Base-by-base conservation (phyloP, 2,113 vertebrate species). In the Melanocharis versteri region DNA sequence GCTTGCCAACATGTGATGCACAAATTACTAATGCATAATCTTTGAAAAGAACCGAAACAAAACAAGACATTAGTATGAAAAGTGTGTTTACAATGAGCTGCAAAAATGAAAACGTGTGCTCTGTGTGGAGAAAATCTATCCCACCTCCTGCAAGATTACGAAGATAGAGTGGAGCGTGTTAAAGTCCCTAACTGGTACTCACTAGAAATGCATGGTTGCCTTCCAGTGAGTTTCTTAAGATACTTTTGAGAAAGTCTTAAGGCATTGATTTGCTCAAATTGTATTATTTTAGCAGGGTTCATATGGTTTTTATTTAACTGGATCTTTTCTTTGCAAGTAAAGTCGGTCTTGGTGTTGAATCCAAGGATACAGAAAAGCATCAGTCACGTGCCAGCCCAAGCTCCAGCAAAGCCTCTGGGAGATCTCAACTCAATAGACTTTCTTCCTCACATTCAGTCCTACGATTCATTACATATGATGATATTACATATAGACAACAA, bases 11-110 rank as follows among this genome's bases (percentile, higher is more conserved):
- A 83, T 83, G 57, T 58, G 89, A 86, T 60, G 64, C 89, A 92
- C 88, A 95, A 95, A 75, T 92, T 92, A 79, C 87, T 90, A 79
- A 89, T 60, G 80, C 81, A 91, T 95, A 92, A 94, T 93, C 84
- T 88, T 66, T 39, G 45, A 65, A 83, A 81, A 83, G 75, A 95
- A 80, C 2, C 26, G 27, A 89, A 95, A 13, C 71, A 93, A 93
- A 96, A 58, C 89, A 92, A 90, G 70, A 37, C 80, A 81, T 92
- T 93, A 85, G 64, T 30, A 73, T 54, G 68, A 89, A 90, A 96
- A 94, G 40, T 65, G 83, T 85, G 91, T 89, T 96, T 95, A 79
- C 90, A 92, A 70, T 24, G 44, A 93, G 87, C 78, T 89, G 65
- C 70, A 89, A 89, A 91, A 95, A 79, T 33, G 61, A 92, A 78